These are phyloP conservation scores for Anseranas semipalmata DNA, from an alignment of 2,113 vertebrate species.

Conservation along the genomic window DNA sequence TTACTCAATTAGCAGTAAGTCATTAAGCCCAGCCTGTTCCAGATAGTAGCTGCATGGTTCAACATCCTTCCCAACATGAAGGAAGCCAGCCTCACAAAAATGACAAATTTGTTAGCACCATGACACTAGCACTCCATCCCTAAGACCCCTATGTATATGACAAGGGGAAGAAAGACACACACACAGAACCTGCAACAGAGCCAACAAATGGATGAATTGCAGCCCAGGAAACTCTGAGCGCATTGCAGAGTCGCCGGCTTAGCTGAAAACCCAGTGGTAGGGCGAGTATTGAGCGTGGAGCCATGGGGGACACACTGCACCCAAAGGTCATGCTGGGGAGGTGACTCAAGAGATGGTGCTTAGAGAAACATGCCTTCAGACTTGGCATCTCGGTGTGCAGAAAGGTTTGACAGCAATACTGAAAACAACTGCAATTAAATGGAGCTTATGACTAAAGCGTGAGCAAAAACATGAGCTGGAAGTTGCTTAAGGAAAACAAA, in stretches of 20 bases:
- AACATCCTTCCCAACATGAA: background rate
- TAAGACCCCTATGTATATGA: background rate
- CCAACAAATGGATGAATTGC: background rate
- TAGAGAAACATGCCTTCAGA: background rate
- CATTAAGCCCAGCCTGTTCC: constrained; percentile 36
- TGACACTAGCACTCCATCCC: background rate
- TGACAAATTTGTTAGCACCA: background rate
- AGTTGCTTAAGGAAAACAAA: background rate
- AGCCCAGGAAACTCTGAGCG: background rate
- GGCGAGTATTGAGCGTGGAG: background rate
- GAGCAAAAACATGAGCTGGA: background rate
- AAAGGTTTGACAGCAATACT: background rate
- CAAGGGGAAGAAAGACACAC: background rate
- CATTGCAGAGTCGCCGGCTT: background rate
- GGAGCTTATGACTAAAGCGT: background rate
- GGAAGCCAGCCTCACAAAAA: background rate
- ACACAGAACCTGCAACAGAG: background rate
- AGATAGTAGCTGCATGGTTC: background rate
- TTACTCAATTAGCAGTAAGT: constrained; percentile 55
- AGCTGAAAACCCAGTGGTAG: background rate
- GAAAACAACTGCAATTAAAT: background rate
- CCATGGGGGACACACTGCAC: background rate
- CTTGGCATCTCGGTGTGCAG: background rate
- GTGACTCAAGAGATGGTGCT: background rate
- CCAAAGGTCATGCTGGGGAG: background rate